Evolutionary conservation across 2,113 vertebrate genomes (phyloP).

Genomic region (Podarcis raffonei): DNA sequence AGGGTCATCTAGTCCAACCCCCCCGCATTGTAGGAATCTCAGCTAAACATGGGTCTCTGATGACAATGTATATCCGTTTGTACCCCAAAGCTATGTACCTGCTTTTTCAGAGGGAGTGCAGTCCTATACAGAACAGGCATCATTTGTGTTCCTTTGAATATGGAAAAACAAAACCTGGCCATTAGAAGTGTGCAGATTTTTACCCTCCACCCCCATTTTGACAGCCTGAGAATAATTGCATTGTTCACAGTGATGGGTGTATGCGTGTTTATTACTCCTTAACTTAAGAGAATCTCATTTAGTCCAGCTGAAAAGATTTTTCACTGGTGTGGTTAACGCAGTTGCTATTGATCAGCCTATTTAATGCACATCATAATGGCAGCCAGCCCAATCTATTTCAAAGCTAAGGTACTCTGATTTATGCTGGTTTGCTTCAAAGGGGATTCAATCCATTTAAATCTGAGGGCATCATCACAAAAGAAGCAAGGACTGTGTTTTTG

Average conservation of each 20-base stretch:
- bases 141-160: neutral
- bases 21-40: too few species aligned
- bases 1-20: too few species aligned
- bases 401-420: neutral
- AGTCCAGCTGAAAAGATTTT: neutral
- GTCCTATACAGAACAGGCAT: too few species aligned
- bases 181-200: neutral
- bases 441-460: neutral
- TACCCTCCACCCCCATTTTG: neutral
- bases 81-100: too few species aligned
- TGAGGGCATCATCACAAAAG: neutral
- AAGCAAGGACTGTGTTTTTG: neutral
- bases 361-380: constrained; percentile 1
- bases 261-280: neutral
- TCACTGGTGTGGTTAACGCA: neutral
- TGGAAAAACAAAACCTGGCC: neutral
- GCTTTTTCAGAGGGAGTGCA: too few species aligned
- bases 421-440: neutral
- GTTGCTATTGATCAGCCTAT: constrained; percentile 1
- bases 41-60: too few species aligned
- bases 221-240: neutral
- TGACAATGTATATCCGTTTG: too few species aligned
- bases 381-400: neutral
- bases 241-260: neutral
- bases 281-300: neutral